Conservation (phyloP, 2,888 invertebrate species). For the Aricia artaxerxes region DNA sequence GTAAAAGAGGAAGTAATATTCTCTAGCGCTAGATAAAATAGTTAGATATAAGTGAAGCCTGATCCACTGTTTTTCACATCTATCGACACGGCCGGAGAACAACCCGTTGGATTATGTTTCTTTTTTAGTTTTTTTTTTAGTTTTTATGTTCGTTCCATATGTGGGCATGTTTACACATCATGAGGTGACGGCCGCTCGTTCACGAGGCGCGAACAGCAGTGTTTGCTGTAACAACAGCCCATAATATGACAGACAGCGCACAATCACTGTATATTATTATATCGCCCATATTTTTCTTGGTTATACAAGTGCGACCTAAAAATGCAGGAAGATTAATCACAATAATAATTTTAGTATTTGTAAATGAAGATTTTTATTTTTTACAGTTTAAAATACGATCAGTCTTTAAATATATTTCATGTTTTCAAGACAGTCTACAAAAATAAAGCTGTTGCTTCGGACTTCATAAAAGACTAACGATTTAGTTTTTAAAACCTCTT, state of each 20-base stretch:
- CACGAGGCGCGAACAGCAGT: background rate
- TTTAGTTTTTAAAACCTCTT: background rate
- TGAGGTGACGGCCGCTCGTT: background rate
- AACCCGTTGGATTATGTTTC: background rate
- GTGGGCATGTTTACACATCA: background rate
- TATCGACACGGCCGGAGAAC: background rate
- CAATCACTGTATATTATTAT: background rate
- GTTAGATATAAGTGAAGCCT: too few species aligned
- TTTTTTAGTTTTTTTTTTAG: too few species aligned
- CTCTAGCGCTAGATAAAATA: too few species aligned
- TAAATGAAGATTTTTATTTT: background rate
- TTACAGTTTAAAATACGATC: too few species aligned
- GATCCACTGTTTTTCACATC: too few species aligned
- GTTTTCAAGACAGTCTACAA: too few species aligned
- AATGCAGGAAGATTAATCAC: background rate
- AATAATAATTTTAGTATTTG: background rate
- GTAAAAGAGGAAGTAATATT: too few species aligned
- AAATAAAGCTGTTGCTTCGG: too few species aligned
- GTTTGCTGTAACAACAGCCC: conserved; percentile 17
- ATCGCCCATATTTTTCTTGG: background rate
- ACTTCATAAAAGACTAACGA: too few species aligned
- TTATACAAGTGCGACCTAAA: background rate
- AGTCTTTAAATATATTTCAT: too few species aligned
- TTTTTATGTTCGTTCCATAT: background rate
- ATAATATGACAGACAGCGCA: background rate